Conservation (phyloP, 2,113 vertebrate genomes). For the Addax nasomaculatus region DNA sequence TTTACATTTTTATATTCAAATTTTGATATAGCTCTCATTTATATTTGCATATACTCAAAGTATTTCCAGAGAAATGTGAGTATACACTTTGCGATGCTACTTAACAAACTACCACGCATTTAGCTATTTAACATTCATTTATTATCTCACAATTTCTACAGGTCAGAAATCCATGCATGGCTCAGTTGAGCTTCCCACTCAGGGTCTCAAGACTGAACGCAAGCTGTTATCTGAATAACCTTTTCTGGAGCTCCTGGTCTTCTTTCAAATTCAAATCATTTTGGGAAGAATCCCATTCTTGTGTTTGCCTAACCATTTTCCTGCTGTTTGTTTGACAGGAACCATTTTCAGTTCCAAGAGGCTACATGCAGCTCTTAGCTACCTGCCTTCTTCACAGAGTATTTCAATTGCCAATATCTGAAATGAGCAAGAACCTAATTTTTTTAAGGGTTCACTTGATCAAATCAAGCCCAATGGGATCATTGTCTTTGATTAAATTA, state of each 20-base stretch:
- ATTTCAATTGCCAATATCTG: not conserved
- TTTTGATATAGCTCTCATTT: not conserved
- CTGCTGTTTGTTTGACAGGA: not conserved
- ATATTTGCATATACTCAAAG: not conserved
- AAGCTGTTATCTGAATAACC: not conserved
- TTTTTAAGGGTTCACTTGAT: not conserved
- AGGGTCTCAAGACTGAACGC: not conserved
- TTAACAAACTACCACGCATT: not conserved
- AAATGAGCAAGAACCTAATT: not conserved
- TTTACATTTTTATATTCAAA: not conserved
- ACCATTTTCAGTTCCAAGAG: not conserved
- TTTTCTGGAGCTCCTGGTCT: not conserved
- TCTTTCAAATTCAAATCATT: not conserved
- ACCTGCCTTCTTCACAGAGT: rapidly evolving
- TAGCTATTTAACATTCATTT: not conserved
- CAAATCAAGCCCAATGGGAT: not conserved
- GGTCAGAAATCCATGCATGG: not conserved
- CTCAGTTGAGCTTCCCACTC: not conserved
- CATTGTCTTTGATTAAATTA: not conserved
- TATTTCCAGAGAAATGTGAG: not conserved
- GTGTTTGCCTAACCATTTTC: not conserved
- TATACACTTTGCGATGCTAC: not conserved
- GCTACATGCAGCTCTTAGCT: rapidly evolving
- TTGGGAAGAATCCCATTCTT: not conserved
- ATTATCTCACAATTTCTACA: not conserved